Evolutionary conservation across 2,113 vertebrate species (phyloP), one percentile per base, ranked within the genome.

Genomic region (Nycticorax nycticorax): DNA sequence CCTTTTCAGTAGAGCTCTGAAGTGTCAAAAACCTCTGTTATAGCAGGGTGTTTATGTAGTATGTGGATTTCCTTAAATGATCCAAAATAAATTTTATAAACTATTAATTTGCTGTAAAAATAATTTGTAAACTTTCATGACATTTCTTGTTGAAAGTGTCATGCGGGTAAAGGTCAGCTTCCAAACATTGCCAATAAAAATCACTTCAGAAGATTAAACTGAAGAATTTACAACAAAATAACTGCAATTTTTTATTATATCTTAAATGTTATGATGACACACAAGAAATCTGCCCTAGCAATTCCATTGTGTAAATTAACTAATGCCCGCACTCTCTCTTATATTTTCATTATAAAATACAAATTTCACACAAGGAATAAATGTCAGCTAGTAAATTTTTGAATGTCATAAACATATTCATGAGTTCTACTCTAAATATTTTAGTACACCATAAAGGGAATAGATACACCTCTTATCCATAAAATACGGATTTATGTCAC

Each of bases 361-460:
- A 89, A 79, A 91, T 96, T 94, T 97, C 78, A 95, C 33, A 78
- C 72, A 84, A 62, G 67, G 55, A 95, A 83, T 96, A 92, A 96
- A 83, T 72, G 53, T 63, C 14, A 28, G 16, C 88, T 74, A 93
- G 72, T 88, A 81, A 91, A 95, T 92, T 95, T 87, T 83, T 79
- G 73, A 92, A 74, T 77, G 53, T 79, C 85, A 77, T 94, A 97
- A 94, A 76, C 80, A 84, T 85, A 88, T 97, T 97, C 47, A 43
- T 96, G 92, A 75, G 41, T 85, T 52, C 52, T 92, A 74, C 30
- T 72, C 71, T 95, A 96, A 97, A 92, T 96, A 97, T 89, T 95
- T 97, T 92, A 97, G 73, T 80, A 74, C 41, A 53, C 55, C 80
- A 78, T 94, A 96, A 97, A 97, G 83, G 74, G 78, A 92, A 69